phyloP scores from a whole-genome alignment of 2,797 vertebrate genomes.

The Esox masquinongy region DNA sequence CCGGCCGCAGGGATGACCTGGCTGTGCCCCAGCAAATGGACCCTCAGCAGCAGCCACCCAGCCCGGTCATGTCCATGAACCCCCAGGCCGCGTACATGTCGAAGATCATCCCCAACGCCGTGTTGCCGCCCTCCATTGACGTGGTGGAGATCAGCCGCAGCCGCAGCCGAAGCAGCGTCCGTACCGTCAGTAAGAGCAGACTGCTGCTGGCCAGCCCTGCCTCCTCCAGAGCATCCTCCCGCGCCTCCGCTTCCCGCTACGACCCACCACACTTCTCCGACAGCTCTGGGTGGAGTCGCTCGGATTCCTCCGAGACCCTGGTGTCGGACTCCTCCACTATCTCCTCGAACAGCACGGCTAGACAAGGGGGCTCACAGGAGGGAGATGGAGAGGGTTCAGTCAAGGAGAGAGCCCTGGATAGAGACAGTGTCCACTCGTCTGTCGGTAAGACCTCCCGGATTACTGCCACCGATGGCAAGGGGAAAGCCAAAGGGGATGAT shows the following conservation, averaged over 20 bases:
- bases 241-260: slow-evolving; percentile 68
- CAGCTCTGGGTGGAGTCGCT: slow-evolving; percentile 84
- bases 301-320: slow-evolving; percentile 92
- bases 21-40: slow-evolving; percentile 72
- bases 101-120: slow-evolving; percentile 94
- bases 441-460: slow-evolving; percentile 26
- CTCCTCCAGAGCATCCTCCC: slow-evolving; percentile 80
- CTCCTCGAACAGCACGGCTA: slow-evolving; percentile 79
- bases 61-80: slow-evolving; percentile 91
- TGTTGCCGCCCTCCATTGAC: slow-evolving; percentile 90
- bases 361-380: slow-evolving; percentile 37
- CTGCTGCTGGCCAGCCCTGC: slow-evolving; percentile 87
- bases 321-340: slow-evolving; percentile 94
- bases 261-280: slow-evolving; percentile 54
- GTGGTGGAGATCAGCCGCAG: slow-evolving; percentile 89
- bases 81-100: slow-evolving; percentile 95
- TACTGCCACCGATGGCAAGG: slow-evolving; percentile 46
- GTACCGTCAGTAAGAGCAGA: slow-evolving; percentile 85
- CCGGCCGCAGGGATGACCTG: slow-evolving; percentile 78
- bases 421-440: slow-evolving; percentile 60
- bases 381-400: slow-evolving; percentile 15
- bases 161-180: slow-evolving; percentile 86
- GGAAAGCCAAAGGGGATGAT: slow-evolving; percentile 38
- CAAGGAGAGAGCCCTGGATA: slow-evolving; percentile 39
- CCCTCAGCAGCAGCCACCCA: slow-evolving; percentile 57